Evolutionary conservation across 2,113 vertebrate genomes (phyloP).

Genomic region (Ophthalmolycus amberensis): DNA sequence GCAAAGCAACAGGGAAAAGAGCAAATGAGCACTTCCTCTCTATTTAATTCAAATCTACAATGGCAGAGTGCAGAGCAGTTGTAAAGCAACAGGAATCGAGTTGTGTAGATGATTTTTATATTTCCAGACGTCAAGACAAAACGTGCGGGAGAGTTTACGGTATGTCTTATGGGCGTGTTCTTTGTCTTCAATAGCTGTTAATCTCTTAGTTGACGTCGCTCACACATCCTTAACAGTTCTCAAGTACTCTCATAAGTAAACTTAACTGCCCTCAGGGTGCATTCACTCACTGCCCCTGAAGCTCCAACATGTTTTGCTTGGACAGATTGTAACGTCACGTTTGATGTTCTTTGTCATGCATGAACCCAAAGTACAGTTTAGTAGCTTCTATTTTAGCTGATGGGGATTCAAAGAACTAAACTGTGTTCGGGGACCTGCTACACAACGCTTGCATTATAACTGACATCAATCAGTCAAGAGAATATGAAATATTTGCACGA

Average conservation of each 20-base stretch:
- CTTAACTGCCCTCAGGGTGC: conserved; percentile 7
- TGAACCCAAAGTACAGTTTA: background rate
- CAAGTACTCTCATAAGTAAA: conserved; percentile 35
- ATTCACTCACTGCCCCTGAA: background rate
- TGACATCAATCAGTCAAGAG: background rate
- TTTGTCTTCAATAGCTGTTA: conserved; percentile 19
- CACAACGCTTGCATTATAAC: background rate
- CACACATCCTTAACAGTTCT: conserved; percentile 6
- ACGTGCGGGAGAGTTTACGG: conserved; percentile 7
- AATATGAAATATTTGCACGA: background rate
- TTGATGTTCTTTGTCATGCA: conserved; percentile 5
- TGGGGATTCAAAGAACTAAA: background rate
- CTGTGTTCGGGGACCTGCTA: background rate
- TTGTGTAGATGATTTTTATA: conserved; percentile 13
- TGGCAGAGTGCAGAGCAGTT: background rate
- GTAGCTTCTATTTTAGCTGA: background rate
- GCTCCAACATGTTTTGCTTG: background rate
- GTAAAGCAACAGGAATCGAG: conserved; percentile 2
- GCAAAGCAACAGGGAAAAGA: background rate
- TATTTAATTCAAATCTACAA: conserved; percentile 8
- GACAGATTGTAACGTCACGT: background rate
- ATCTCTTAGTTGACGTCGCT: conserved; percentile 16
- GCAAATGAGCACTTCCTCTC: conserved; percentile 7
- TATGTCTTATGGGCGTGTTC: conserved; percentile 9
- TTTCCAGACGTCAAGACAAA: conserved; percentile 19